Evolutionary conservation across 2,888 invertebrate genomes (phyloP), one percentile per base, ranked within the genome.

Genomic region (Sussaba pulchella): DNA sequence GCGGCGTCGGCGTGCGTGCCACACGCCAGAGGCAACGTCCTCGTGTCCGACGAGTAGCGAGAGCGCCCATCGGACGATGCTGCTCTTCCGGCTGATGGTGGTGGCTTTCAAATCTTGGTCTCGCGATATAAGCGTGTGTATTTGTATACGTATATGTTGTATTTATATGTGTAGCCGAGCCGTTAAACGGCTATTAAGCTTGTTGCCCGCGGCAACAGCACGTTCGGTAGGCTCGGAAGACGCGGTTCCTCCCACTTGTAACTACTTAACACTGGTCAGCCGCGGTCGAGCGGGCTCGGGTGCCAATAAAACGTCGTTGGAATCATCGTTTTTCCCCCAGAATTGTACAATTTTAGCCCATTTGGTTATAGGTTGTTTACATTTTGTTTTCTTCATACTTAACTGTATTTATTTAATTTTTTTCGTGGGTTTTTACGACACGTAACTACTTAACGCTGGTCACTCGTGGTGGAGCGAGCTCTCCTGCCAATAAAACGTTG

Each of bases 141-240:
- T n/a, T n/a, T n/a, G n/a, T n/a, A n/a, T n/a, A n/a, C n/a, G n/a
- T n/a, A n/a, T n/a, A n/a, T n/a, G n/a, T n/a, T n/a, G n/a, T n/a
- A n/a, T n/a, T n/a, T n/a, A n/a, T n/a, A n/a, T n/a, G n/a, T n/a
- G n/a, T n/a, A 31, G 2, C 17, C 26, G 24, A 47, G 50, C 75
- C 47, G 47, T 61, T 67, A 61, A 75, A 19, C 61, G 75, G 26
- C 67, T 75, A 69, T 75, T 75, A 75, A 59, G 59, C 41, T 67
- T 67, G 61, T 67, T 75, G 57, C 75, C 67, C 50, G 59, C 36
- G 59, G 57, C 59, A 67, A 64, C 36, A 45, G 47, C 43, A 63
- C 63, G 63, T 24, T 43, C 24, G 24, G 26, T 31, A 31, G 31
- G 31, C 31, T 31, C 63, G 8, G 31, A 57, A 57, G 31, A 57